A percentile compares a stretch with the other conserved stretches of the same genome.
Evolutionary conservation across 2,797 vertebrate genomes (phyloP).

Genomic region (Sparus aurata): DNA sequence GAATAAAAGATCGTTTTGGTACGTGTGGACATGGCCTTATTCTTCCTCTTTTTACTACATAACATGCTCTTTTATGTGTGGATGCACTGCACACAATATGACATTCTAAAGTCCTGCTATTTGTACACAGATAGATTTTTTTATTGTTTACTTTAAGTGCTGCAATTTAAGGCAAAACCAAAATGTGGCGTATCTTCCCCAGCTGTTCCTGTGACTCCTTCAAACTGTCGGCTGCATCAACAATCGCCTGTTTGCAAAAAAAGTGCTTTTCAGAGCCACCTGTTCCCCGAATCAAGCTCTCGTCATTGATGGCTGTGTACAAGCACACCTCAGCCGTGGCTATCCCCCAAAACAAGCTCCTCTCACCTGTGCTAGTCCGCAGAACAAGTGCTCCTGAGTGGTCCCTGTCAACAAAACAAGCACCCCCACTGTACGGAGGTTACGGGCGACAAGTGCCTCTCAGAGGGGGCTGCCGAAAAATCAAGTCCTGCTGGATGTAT

Average conservation of each 20-base stretch:
- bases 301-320: conserved; percentile 16
- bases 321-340: conserved; percentile 27
- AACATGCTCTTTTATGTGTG: too few species aligned
- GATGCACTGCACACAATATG: too few species aligned
- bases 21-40: too few species aligned
- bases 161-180: not conserved
- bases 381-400: conserved; percentile 55
- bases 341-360: conserved; percentile 41
- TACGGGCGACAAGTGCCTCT: conserved; percentile 45
- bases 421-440: conserved; percentile 39
- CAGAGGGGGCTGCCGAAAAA: conserved; percentile 42
- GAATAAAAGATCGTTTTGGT: too few species aligned
- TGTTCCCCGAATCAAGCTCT: conserved; percentile 30
- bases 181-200: not conserved
- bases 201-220: not conserved
- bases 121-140: too few species aligned
- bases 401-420: conserved; percentile 67
- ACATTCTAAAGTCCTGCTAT: too few species aligned
- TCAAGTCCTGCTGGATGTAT: conserved; percentile 41
- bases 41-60: too few species aligned
- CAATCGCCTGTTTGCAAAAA: conserved; percentile 10
- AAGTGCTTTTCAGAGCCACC: conserved; percentile 1
- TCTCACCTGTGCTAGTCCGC: conserved; percentile 29
- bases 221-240: not conserved
- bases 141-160: too few species aligned